Base-by-base conservation (phyloP, 30 jellyfish, hydroid and myxozoan species). In the Turritopsis rubra region DNA sequence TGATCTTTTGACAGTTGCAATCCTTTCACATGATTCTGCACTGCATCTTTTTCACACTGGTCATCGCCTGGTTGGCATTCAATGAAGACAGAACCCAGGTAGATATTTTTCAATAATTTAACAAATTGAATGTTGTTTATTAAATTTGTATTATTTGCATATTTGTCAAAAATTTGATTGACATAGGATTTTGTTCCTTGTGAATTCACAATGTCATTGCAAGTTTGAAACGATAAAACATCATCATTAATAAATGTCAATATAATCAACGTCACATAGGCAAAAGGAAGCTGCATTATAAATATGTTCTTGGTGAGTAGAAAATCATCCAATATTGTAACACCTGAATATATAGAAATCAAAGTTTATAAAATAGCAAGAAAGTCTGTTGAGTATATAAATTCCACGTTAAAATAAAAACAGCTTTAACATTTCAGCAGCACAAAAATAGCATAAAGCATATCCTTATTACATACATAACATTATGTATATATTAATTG, bases 71-170 rank as follows among this genome's bases (percentile, higher is more conserved):
- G 73, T 28, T 77, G 73, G n/a, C 85, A 82, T 71, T 79, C 89
- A 28, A 88, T 52, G 72, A 54, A 74, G 21, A 88, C 91, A 79
- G 65, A 79, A 28, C 96, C 96, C 16, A 88, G 85, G 22, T 88
- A 72, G 0, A 88, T 79, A n/a, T 72, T 85, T 71, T 70, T 71
- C 80, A 88, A 72, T 75, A 88, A 27, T 28, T 23, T 30, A 1
- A 24, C 75, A 73, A 88, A 83, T n/a, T 53, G 75, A 28, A 22
- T 52, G 18, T 54, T 88, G 0, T 71, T 53, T 27, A 88, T 83
- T 21, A 29, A 85, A 30, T 88, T 83, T 26, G 24, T 66, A 16
- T 75, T 74, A 25, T 80, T 80, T 23, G 89, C 96, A 79, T 83
- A 88, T 52, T 76, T 86, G 52, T 25, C 24, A 72, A 88, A 88